Evolutionary conservation across 1,140 invertebrate genomes (phyloP), one percentile per base, ranked within the genome.

Genomic region (Melipona quadrifasciata): DNA sequence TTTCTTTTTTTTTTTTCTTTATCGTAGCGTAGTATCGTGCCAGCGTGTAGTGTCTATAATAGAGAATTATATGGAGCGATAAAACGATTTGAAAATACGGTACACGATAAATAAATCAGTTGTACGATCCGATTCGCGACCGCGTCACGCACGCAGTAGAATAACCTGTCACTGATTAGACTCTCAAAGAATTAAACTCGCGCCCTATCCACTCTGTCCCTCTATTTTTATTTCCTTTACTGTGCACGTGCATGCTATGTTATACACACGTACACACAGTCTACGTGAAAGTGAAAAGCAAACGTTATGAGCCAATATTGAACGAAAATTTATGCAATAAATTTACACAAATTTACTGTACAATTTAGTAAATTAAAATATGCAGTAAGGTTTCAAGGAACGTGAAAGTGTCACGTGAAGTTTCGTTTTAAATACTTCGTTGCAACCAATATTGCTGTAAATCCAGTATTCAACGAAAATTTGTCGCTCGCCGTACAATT

Each of bases 41-140:
- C 24, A n/a, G n/a, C 58, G 24, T 61, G 24, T 61, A 12, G 1
- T 61, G 24, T 5, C 24, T 61, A n/a, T n/a, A n/a, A 12, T 14
- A 24, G 10, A 47, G 10, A 47, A 61, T 12, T 16, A 65, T 27
- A 16, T 27, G n/a, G 16, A 19, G 64, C 75, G 34, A 39, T 51
- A n/a, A 34, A 64, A 47, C 10, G 58, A 14, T 64, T 19, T 16
- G 61, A 67, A 53, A 78, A 67, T 53, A 8, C 39, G 8, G 8
- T 47, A 27, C 58, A 67, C 21, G 61, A 55, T 31, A 47, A 76
- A 61, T 76, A 76, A 76, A 76, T 76, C 74, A 76, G 31, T 57
- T n/a, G 55, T 61, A 61, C 57, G 31, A 76, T 76, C 74, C 61
- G 74, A 76, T 76, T 76, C 19, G 57, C 3, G 31, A 14, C 34